A percentile compares a stretch with the other conserved stretches of the same genome.
phyloP scores from a whole-genome alignment of 2,888 invertebrate species.

The Caenorhabditis sp. region DNA sequence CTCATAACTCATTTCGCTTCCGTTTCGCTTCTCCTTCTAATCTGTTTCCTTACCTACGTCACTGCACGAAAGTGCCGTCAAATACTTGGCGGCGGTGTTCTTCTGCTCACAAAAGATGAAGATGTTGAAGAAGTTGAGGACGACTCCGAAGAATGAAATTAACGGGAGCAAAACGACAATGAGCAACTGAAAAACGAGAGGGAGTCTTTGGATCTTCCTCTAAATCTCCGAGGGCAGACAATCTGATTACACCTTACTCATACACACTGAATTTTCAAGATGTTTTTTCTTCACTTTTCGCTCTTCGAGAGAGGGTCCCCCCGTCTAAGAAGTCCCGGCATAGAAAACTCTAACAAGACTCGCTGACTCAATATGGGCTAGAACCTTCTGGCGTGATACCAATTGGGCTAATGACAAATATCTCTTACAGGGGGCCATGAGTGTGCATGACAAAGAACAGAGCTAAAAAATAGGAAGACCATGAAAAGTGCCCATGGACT shows the following conservation, averaged over 20 bases:
- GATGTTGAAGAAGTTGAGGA: constrained; percentile 78
- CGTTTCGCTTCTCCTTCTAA: neutral
- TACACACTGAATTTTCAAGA: constrained; percentile 19
- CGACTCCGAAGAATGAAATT: constrained; percentile 74
- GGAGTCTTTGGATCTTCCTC: neutral
- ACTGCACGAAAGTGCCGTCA: constrained; percentile 76
- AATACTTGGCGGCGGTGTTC: constrained; percentile 75
- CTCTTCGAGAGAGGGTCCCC: neutral
- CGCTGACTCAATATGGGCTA: constrained; percentile 25
- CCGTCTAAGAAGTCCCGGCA: too few relatives aligned
- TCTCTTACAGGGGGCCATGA: constrained; percentile 13
- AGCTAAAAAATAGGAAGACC: neutral
- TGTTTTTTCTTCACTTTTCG: constrained; percentile 24
- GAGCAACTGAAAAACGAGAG: constrained; percentile 60
- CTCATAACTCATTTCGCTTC: constrained; percentile 42
- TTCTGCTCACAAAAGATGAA: constrained; percentile 71
- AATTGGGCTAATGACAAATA: constrained; percentile 17
- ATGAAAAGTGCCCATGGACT: neutral
- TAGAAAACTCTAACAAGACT: neutral
- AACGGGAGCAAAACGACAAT: constrained; percentile 73
- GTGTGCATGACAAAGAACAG: constrained; percentile 21
- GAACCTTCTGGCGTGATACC: constrained; percentile 21
- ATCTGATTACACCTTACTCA: neutral
- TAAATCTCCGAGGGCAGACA: constrained; percentile 6
- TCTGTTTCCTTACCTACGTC: constrained; percentile 75